Evolutionary conservation across 2,888 invertebrate genomes (phyloP).

Genomic region (Amitus sp.): DNA sequence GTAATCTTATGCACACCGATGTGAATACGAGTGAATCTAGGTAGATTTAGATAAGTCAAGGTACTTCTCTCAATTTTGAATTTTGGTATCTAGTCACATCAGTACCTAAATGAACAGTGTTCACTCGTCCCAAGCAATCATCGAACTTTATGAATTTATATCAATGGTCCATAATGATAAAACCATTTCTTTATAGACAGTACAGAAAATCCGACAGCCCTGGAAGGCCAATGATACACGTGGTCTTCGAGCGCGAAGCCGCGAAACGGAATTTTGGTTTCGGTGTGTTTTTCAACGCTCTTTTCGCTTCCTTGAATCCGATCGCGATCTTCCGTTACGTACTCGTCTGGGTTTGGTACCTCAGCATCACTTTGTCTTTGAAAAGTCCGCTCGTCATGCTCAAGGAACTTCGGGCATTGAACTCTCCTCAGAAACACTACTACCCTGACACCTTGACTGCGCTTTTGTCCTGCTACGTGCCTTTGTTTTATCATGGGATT

Average conservation of each 20-base stretch:
- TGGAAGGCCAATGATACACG: conserved; percentile 24
- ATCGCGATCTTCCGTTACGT: conserved; percentile 42
- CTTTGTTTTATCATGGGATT: conserved; percentile 63
- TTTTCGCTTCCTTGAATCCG: conserved; percentile 57
- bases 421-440: conserved; percentile 54
- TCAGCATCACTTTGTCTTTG: conserved; percentile 49
- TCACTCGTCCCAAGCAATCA: too few relatives aligned
- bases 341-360: conserved; percentile 58
- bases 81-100: too few relatives aligned
- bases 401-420: conserved; percentile 65
- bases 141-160: too few relatives aligned
- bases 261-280: conserved; percentile 52
- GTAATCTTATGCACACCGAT: too few relatives aligned
- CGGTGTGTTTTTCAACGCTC: conserved; percentile 42
- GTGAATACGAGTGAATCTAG: too few relatives aligned
- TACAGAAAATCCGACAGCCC: conserved; percentile 47
- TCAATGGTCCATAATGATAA: too few relatives aligned
- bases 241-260: conserved; percentile 52
- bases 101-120: too few relatives aligned
- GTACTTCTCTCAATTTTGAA: too few relatives aligned
- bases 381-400: conserved; percentile 63
- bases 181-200: too few relatives aligned
- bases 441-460: conserved; percentile 59
- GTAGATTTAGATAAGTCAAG: too few relatives aligned
- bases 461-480: conserved; percentile 62